Evolutionary conservation across 2,888 invertebrate genomes (phyloP).

Genomic region (Galerucella calmariensis): DNA sequence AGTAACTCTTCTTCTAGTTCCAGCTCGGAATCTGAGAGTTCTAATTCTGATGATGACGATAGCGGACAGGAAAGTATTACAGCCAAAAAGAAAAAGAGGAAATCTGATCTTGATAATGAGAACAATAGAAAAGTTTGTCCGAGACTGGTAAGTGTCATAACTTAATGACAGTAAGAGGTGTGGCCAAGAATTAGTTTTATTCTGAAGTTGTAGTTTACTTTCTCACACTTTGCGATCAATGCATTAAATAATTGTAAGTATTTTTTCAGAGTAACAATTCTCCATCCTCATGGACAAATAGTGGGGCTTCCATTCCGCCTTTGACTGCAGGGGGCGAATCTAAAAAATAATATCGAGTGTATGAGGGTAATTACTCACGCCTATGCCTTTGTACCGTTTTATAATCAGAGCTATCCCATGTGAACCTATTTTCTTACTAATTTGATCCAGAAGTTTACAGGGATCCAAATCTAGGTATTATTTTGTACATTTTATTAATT

Average conservation of each 20-base stretch:
- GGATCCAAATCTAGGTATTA: conserved; percentile 34
- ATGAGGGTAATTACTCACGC: conserved; percentile 23
- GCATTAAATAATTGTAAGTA: conserved; percentile 7
- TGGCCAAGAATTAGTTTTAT: no score
- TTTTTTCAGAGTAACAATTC: conserved; percentile 46
- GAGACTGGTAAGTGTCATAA: conserved; percentile 50
- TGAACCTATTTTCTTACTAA: conserved; percentile 39
- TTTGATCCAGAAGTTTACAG: conserved; percentile 29
- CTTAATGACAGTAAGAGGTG: not conserved
- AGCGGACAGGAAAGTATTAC: conserved; percentile 91
- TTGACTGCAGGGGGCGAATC: conserved; percentile 29
- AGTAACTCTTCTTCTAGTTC: conserved; percentile 85
- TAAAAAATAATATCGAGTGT: conserved; percentile 29
- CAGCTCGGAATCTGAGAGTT: conserved; percentile 58
- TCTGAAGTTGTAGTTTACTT: no score
- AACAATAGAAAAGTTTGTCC: conserved; percentile 56
- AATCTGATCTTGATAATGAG: conserved; percentile 63
- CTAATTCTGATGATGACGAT: conserved; percentile 71
- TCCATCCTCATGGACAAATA: conserved; percentile 46
- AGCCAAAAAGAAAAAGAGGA: conserved; percentile 83
- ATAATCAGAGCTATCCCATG: conserved; percentile 25
- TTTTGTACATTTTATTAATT: conserved; percentile 37
- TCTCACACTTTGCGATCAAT: not conserved
- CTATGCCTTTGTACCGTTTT: conserved; percentile 36
- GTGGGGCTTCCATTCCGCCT: conserved; percentile 52